Conservation (phyloP, 2,888 invertebrate species). For the Ornithoptera alexandrae region DNA sequence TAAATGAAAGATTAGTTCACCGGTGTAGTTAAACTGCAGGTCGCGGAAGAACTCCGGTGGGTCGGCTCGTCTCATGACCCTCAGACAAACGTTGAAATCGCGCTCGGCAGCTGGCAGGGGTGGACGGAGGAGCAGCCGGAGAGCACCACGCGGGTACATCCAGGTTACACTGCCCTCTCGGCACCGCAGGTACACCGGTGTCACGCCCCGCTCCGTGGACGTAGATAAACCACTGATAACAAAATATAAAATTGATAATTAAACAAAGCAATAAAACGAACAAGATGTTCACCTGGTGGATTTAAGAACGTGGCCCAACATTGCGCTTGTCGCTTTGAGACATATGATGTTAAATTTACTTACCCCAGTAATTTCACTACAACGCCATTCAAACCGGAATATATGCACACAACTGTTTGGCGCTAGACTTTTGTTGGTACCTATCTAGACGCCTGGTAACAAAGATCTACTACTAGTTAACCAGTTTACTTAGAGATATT, state of each 20-base stretch:
- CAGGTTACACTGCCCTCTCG: constrained; percentile 82
- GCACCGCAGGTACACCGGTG: constrained; percentile 88
- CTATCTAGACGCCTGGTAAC: too few species aligned
- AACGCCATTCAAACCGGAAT: too few species aligned
- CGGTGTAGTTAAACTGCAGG: constrained; percentile 58
- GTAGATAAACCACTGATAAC: constrained; percentile 76
- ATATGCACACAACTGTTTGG: too few species aligned
- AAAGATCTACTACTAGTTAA: too few species aligned
- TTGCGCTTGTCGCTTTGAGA: too few species aligned
- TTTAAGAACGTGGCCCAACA: too few species aligned
- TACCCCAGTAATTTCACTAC: too few species aligned
- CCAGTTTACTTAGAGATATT: too few species aligned
- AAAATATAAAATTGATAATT: not conserved
- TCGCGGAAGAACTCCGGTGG: constrained; percentile 80
- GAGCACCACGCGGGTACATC: constrained; percentile 87
- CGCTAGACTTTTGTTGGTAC: too few species aligned
- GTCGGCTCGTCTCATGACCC: constrained; percentile 76
- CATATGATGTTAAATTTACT: too few species aligned
- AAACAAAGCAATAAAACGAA: too few species aligned
- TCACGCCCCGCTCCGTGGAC: constrained; percentile 81
- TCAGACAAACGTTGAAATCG: constrained; percentile 86
- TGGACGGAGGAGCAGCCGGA: constrained; percentile 83
- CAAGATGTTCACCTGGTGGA: too few species aligned
- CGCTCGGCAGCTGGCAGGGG: constrained; percentile 79
- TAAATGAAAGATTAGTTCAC: constrained; percentile 39